These are phyloP conservation scores for Crambe crambe DNA, from an alignment of 37 sponge, comb jelly and placozoan species.

Conservation along the genomic window DNA sequence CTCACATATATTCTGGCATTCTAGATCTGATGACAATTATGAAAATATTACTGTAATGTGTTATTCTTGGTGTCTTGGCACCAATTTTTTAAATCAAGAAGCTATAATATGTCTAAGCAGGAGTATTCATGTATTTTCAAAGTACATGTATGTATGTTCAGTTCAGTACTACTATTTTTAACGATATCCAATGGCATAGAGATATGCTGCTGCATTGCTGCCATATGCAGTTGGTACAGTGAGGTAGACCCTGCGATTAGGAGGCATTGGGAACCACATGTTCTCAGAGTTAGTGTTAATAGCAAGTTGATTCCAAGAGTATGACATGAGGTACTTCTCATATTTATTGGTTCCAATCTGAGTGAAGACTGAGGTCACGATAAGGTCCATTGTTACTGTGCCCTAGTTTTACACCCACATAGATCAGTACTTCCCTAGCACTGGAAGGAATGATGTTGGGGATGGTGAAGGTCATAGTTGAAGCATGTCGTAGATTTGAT, in stretches of 20 bases:
- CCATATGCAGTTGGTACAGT: background rate
- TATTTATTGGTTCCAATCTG: background rate
- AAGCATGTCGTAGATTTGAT: background rate
- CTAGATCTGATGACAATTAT: too few relatives aligned
- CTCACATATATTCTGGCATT: too few relatives aligned
- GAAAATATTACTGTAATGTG: too few relatives aligned
- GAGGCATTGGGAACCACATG: constrained; percentile 27
- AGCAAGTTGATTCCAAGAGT: background rate
- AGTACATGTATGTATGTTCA: too few relatives aligned
- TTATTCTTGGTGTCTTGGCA: too few relatives aligned
- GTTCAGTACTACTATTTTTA: background rate
- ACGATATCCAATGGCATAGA: constrained; percentile 5
- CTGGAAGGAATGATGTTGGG: background rate
- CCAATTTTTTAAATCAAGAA: too few relatives aligned
- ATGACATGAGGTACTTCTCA: background rate
- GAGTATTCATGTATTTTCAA: too few relatives aligned
- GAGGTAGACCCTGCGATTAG: constrained; percentile 1
- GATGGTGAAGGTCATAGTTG: background rate
- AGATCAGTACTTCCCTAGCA: background rate
- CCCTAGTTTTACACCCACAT: background rate
- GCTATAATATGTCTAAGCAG: too few relatives aligned
- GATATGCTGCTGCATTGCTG: background rate
- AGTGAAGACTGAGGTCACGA: background rate
- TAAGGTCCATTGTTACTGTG: background rate
- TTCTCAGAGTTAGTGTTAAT: constrained; percentile 18